Percentiles rank a stretch among this genome's conserved stretches.
Evolutionary conservation across 2,113 vertebrate species (phyloP).

Genomic region (Antechinus stuartii): DNA sequence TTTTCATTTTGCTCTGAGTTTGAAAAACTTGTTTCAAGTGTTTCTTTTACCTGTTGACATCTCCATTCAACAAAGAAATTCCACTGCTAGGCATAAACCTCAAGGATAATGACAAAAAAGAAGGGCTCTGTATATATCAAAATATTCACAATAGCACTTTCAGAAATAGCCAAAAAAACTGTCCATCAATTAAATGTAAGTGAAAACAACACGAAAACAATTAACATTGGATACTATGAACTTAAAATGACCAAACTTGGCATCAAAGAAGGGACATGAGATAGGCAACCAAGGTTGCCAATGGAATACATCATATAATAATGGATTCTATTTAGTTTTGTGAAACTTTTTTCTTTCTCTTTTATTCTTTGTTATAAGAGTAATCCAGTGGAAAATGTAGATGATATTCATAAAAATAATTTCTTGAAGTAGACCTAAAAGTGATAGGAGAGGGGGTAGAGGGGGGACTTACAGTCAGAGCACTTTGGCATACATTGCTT

Average conservation of each 20-base stretch:
- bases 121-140: background rate
- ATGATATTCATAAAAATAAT: background rate
- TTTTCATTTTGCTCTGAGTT: background rate
- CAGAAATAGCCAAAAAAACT: background rate
- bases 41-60: slow-evolving; percentile 15
- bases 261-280: background rate
- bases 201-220: background rate
- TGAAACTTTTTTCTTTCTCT: background rate
- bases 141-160: background rate
- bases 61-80: background rate
- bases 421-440: background rate
- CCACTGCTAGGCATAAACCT: background rate
- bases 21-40: background rate
- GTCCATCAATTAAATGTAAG: background rate
- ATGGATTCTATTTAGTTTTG: background rate
- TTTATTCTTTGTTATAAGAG: background rate
- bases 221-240: background rate
- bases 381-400: background rate
- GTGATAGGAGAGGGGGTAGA: background rate
- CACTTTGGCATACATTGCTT: background rate
- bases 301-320: background rate
- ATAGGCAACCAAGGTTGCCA: background rate
- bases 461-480: background rate
- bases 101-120: background rate
- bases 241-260: background rate